Percentiles rank a stretch among this genome's conserved stretches.
Evolutionary conservation across 2,113 vertebrate species (phyloP).

Genomic region (Hypomesus transpacificus): DNA sequence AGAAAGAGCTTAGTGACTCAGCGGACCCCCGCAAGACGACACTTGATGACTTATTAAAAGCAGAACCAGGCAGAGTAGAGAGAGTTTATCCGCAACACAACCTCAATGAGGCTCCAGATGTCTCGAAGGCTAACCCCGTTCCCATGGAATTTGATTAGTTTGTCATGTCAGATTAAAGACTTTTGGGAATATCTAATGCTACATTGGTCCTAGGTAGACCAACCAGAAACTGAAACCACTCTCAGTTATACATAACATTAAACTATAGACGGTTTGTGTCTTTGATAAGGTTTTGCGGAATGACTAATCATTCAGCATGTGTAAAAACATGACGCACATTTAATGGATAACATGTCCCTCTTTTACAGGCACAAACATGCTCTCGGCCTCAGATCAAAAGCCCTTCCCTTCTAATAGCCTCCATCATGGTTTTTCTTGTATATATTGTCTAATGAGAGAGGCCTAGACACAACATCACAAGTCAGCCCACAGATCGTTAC

Average conservation of each 20-base stretch:
- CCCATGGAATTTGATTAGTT: constrained; percentile 61
- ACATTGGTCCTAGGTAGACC: background rate
- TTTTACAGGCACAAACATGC: constrained; percentile 19
- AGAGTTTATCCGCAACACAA: constrained; percentile 37
- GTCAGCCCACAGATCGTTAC: constrained; percentile 4
- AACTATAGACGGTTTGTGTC: no score
- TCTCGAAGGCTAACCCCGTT: constrained; percentile 46
- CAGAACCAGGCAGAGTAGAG: constrained; percentile 41
- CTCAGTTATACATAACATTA: background rate
- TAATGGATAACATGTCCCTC: background rate
- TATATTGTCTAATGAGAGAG: constrained; percentile 19
- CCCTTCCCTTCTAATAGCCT: constrained; percentile 27
- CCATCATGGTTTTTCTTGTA: constrained; percentile 29
- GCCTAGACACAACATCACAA: constrained; percentile 13
- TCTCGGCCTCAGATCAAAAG: constrained; percentile 34
- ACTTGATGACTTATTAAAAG: constrained; percentile 65
- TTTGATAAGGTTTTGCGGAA: no score
- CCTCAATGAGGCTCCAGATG: constrained; percentile 49
- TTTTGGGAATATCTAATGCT: constrained; percentile 13
- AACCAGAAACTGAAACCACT: background rate
- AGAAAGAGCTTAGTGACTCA: constrained; percentile 66
- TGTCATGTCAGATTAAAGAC: constrained; percentile 49
- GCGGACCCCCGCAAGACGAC: constrained; percentile 41
- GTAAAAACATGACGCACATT: constrained; percentile 10
- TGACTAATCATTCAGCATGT: no score